phyloP scores from a whole-genome alignment of 1,140 invertebrate genomes.

The Heliconius congener region DNA sequence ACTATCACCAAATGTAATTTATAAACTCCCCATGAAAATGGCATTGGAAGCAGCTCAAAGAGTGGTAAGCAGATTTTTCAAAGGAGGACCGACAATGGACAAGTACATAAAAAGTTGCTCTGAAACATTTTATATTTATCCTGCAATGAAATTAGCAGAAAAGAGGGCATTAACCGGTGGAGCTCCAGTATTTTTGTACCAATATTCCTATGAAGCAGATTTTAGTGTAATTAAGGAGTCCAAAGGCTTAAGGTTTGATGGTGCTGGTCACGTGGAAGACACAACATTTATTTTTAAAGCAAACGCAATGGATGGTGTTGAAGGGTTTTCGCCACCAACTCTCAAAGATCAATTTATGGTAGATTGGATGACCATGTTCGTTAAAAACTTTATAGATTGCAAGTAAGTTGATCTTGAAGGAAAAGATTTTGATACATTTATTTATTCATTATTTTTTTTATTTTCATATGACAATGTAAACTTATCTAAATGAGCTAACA shows the following conservation, averaged over 20 bases:
- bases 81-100: conserved; percentile 48
- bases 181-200: conserved; percentile 57
- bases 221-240: conserved; percentile 52
- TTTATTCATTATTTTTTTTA: neutral
- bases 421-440: neutral
- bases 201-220: conserved; percentile 54
- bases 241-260: conserved; percentile 45
- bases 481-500: too few species aligned
- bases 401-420: conserved; percentile 43
- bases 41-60: conserved; percentile 42
- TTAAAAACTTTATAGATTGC: conserved; percentile 56
- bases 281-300: conserved; percentile 59
- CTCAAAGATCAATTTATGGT: conserved; percentile 44
- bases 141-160: conserved; percentile 57
- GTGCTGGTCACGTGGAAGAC: conserved; percentile 66
- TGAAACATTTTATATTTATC: conserved; percentile 59
- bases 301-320: conserved; percentile 46
- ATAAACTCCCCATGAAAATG: conserved; percentile 38
- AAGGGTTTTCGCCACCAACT: conserved; percentile 29
- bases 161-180: conserved; percentile 40
- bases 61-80: conserved; percentile 53
- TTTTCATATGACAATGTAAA: neutral
- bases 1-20: conserved; percentile 48
- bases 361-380: conserved; percentile 53
- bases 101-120: conserved; percentile 53